Base-by-base conservation (phyloP, 1,140 invertebrate species). In the Periplaneta americana region DNA sequence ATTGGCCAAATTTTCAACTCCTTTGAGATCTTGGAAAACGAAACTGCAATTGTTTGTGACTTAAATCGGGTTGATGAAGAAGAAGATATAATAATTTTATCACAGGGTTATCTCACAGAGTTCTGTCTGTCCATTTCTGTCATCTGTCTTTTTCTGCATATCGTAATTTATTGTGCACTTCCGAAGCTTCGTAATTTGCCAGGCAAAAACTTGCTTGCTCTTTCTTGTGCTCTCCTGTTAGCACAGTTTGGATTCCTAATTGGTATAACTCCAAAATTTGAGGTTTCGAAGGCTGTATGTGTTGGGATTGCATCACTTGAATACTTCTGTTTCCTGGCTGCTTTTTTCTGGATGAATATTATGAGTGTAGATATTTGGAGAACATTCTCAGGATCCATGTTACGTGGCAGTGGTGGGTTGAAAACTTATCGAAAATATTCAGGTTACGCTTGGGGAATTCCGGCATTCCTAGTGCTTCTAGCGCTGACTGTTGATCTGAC, bases 301-400 rank as follows among this genome's bases (percentile, higher is more conserved):
- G 87, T 88, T 66, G 84, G 87, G 0, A 87, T 90, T 74, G 89
- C 88, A 6, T 82, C 90, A 8, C 84, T 87, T 28, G 86, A 89
- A 34, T 91, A 92, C 83, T 92, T 89, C 85, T 91, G 90, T 84
- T 90, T 90, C 85, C 85, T 92, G 22, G 85, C 89, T 2, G 88
- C 91, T 39, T 92, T 92, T 83, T 89, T 88, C 57, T 92, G 91
- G 91, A 91, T 92, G 87, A 88, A 86, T 81, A 85, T 89, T 6
- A 90, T 91, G 86, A 87, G 90, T 13, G 86, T 89, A 57, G 89
- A 90, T 81, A 86, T 89, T 32, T 90, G 86, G 82, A 35, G 82
- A 9, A 82, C 75, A 34, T 82, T 83, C 39, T 82, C 86, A 10
- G 89, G 90, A 31, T 75, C 74, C 28, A 31, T 37, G 1, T 66